Evolutionary conservation across 1,140 invertebrate genomes (phyloP).

Genomic region (Pseudobourletiella spinata): DNA sequence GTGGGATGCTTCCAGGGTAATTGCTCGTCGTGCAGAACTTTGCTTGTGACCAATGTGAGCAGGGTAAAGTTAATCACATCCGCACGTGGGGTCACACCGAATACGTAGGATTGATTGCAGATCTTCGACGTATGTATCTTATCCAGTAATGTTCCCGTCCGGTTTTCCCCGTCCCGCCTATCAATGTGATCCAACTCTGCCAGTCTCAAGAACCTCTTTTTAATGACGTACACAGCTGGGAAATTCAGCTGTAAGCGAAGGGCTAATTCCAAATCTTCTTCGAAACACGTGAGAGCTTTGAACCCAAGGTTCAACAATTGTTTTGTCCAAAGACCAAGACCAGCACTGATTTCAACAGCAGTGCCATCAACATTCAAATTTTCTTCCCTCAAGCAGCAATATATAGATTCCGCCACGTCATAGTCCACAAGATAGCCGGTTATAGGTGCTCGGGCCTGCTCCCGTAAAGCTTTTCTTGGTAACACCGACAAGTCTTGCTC

Average conservation of each 20-base stretch:
- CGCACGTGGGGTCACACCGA: conserved; percentile 47
- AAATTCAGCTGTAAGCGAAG: neutral
- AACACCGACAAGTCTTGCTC: neutral
- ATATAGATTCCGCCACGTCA: neutral
- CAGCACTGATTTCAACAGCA: conserved; percentile 31
- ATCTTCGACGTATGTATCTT: neutral
- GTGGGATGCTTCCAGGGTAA: conserved; percentile 11
- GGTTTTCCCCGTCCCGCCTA: conserved; percentile 48
- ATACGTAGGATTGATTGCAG: conserved; percentile 43
- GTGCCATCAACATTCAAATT: conserved; percentile 6
- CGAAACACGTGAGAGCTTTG: conserved; percentile 21
- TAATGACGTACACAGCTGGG: conserved; percentile 8
- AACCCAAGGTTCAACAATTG: conserved; percentile 9
- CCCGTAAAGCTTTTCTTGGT: neutral
- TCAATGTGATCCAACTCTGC: conserved; percentile 40
- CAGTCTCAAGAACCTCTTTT: neutral
- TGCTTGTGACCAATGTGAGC: conserved; percentile 5
- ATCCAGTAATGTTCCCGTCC: conserved; percentile 37
- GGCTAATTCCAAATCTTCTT: conserved; percentile 9
- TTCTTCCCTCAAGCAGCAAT: neutral
- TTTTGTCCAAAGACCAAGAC: conserved; percentile 24
- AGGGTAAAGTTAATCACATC: conserved; percentile 49
- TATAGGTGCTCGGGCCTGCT: neutral
- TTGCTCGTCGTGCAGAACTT: conserved; percentile 21
- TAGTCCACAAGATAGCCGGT: conserved; percentile 3